Evolutionary conservation across 2,113 vertebrate species (phyloP).

Genomic region (Thunnus maccoyii): DNA sequence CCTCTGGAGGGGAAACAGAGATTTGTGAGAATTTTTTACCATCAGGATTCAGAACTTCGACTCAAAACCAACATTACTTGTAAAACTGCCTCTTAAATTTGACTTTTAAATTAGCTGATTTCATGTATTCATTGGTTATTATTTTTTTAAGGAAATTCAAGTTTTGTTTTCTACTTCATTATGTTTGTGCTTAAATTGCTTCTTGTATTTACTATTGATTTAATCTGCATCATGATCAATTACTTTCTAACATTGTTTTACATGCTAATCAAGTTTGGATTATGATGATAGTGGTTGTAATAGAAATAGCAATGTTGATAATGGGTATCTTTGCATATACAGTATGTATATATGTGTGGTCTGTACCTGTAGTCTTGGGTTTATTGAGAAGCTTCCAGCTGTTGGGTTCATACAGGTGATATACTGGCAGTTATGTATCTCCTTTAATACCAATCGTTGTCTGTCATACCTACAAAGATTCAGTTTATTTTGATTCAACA

Average conservation of each 20-base stretch:
- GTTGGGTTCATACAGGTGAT: conserved; percentile 95
- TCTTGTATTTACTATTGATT: neutral
- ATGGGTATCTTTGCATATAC: neutral
- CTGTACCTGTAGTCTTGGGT: conserved; percentile 90
- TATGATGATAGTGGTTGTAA: neutral
- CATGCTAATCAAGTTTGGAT: neutral
- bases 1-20: conserved; percentile 70
- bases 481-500: neutral
- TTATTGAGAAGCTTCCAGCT: conserved; percentile 93
- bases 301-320: neutral
- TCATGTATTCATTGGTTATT: neutral
- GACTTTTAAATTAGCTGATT: neutral
- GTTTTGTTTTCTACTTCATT: neutral
- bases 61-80: neutral
- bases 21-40: conserved; percentile 1
- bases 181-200: neutral
- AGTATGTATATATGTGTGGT: neutral
- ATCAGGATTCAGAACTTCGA: neutral
- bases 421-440: conserved; percentile 92
- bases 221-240: neutral
- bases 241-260: neutral
- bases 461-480: conserved; percentile 94
- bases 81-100: neutral
- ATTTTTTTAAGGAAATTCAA: neutral
- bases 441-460: conserved; percentile 92